Evolutionary conservation across 2,797 vertebrate species (phyloP).

Genomic region (Xenops minutus): DNA sequence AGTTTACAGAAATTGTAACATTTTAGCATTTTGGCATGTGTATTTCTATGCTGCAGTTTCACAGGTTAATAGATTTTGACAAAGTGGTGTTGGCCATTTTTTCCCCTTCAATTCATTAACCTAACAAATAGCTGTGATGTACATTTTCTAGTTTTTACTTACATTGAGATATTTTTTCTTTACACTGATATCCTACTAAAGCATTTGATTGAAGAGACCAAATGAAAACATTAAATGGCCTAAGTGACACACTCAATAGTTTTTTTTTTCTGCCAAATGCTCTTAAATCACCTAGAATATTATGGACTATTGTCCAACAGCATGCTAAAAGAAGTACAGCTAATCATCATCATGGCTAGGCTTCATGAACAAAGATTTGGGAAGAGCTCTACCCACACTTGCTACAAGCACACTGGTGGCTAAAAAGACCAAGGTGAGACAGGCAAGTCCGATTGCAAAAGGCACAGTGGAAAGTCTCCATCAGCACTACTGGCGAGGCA

Average conservation of each 20-base stretch:
- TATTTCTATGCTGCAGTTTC: not conserved
- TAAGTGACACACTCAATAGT: not conserved
- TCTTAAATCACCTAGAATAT: not conserved
- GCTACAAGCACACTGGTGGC: too few species aligned
- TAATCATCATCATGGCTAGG: not conserved
- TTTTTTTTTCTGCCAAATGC: not conserved
- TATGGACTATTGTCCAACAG: not conserved
- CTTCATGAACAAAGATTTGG: too few species aligned
- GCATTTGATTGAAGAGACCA: not conserved
- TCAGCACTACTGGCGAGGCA: too few species aligned
- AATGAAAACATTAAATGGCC: not conserved
- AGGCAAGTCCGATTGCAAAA: too few species aligned
- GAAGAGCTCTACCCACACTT: too few species aligned
- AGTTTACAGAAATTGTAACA: not conserved
- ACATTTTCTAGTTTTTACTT: not conserved
- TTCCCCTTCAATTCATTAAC: not conserved
- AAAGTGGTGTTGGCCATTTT: not conserved
- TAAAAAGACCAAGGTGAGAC: too few species aligned
- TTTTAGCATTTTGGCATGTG: not conserved
- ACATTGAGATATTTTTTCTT: not conserved
- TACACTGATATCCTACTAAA: not conserved
- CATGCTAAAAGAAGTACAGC: not conserved
- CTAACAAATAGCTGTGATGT: not conserved
- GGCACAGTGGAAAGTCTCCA: too few species aligned
- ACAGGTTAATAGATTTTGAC: not conserved